phyloP scores from a whole-genome alignment of 2,888 invertebrate species.

The Seira musarum region DNA sequence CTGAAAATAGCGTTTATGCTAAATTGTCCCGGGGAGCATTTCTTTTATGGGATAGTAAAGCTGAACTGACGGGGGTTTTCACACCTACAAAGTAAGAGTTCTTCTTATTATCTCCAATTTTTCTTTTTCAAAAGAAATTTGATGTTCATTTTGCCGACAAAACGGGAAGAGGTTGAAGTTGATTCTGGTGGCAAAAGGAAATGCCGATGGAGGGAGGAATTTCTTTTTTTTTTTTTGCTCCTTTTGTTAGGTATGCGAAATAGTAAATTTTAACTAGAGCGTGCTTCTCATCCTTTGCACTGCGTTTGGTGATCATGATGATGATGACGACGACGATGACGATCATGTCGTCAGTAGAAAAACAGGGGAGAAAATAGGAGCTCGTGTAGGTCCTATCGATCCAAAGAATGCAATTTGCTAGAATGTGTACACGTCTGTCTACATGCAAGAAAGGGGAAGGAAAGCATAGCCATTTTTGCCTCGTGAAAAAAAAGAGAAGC shows the following conservation, averaged over 20 bases:
- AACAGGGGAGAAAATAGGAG: neutral
- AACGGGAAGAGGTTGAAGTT: neutral
- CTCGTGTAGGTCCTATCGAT: conserved; percentile 43
- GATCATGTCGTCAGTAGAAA: conserved; percentile 1
- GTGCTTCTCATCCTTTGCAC: conserved; percentile 8
- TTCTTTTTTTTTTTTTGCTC: neutral
- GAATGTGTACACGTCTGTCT: neutral
- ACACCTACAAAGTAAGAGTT: no score
- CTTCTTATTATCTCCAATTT: neutral
- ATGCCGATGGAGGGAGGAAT: no score
- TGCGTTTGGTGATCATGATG: neutral
- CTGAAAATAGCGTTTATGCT: no score
- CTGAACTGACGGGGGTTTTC: no score
- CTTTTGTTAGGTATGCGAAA: conserved; percentile 2
- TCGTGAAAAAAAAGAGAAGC: neutral
- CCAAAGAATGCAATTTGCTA: conserved; percentile 34
- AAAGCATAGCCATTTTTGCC: neutral
- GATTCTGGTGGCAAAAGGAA: neutral
- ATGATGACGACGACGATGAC: conserved; percentile 1
- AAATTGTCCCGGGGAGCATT: no score
- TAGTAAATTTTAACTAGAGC: conserved; percentile 6
- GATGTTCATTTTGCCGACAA: neutral
- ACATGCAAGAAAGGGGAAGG: neutral
- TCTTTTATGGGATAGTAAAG: neutral
- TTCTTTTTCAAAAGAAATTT: neutral